Percentiles rank a stretch among this genome's conserved stretches.
These are phyloP conservation scores for Pristionchus japonicus DNA, from an alignment of 2,888 invertebrate genomes.

Conservation along the genomic window DNA sequence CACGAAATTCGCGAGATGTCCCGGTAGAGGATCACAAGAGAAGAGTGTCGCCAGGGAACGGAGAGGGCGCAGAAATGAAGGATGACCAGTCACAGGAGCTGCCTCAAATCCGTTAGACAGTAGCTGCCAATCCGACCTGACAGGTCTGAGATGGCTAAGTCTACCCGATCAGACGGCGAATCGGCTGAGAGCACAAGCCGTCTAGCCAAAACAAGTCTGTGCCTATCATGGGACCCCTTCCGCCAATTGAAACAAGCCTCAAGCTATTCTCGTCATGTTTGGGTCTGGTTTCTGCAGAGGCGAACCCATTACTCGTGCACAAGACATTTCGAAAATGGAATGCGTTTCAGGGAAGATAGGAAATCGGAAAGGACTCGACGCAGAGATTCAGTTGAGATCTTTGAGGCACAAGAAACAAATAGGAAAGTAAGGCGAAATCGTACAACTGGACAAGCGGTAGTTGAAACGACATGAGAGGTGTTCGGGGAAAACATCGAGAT, in stretches of 20 bases:
- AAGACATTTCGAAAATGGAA: not conserved
- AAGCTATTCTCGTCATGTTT: not conserved
- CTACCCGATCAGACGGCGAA: no score
- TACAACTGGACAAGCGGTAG: not conserved
- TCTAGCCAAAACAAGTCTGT: no score
- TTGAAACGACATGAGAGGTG: not conserved
- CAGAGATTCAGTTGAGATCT: not conserved
- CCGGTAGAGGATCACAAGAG: no score
- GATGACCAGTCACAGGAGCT: no score
- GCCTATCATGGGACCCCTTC: not conserved
- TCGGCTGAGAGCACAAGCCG: no score
- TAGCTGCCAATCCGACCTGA: no score
- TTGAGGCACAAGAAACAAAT: not conserved
- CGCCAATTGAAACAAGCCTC: not conserved
- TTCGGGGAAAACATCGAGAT: not conserved
- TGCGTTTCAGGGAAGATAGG: not conserved
- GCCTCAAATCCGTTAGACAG: no score
- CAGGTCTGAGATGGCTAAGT: no score
- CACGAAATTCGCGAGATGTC: no score
- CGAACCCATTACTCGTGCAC: not conserved
- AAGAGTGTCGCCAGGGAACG: no score
- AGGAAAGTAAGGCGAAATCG: not conserved
- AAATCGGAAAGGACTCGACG: not conserved
- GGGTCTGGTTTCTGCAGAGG: not conserved
- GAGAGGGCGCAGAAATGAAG: no score